phyloP scores from a whole-genome alignment of 2,888 invertebrate species.

The Macaria notata region DNA sequence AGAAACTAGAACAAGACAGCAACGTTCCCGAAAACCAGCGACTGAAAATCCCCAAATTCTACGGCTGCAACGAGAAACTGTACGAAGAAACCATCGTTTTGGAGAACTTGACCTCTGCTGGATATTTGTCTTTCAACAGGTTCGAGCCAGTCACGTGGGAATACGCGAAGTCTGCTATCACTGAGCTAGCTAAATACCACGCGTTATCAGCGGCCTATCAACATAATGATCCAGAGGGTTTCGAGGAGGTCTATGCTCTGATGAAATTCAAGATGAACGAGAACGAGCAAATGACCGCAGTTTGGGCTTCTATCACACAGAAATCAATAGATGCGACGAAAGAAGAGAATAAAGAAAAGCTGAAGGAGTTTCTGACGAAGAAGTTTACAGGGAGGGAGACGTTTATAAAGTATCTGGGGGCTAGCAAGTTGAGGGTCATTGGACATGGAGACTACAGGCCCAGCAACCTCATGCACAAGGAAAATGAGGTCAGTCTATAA shows the following conservation, averaged over 20 bases:
- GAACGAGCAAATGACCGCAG: slow-evolving; percentile 8
- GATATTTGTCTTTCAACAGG: slow-evolving; percentile 52
- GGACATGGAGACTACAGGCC: slow-evolving; percentile 45
- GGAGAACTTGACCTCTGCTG: slow-evolving; percentile 51
- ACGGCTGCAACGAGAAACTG: slow-evolving; percentile 36
- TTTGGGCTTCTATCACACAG: slow-evolving; percentile 1
- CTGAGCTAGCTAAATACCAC: slow-evolving; percentile 61
- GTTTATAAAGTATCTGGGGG: slow-evolving; percentile 27
- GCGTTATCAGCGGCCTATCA: slow-evolving; percentile 56
- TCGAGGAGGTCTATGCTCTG: slow-evolving; percentile 33
- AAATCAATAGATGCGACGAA: slow-evolving; percentile 30
- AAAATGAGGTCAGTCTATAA: neutral
- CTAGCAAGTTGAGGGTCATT: slow-evolving; percentile 35
- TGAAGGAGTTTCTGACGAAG: slow-evolving; percentile 31
- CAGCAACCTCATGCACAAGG: slow-evolving; percentile 35
- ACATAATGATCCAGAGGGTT: slow-evolving; percentile 51
- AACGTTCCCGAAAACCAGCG: slow-evolving; percentile 43
- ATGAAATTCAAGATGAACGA: slow-evolving; percentile 28
- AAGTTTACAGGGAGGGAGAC: neutral
- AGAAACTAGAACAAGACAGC: slow-evolving; percentile 44
- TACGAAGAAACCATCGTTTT: slow-evolving; percentile 23
- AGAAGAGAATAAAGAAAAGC: slow-evolving; percentile 41
- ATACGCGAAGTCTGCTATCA: slow-evolving; percentile 50
- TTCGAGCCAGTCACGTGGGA: slow-evolving; percentile 55
- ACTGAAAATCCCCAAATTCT: slow-evolving; percentile 47